Base-by-base conservation (phyloP, 1,140 invertebrate genomes). In the Ridgeia piscesae region DNA sequence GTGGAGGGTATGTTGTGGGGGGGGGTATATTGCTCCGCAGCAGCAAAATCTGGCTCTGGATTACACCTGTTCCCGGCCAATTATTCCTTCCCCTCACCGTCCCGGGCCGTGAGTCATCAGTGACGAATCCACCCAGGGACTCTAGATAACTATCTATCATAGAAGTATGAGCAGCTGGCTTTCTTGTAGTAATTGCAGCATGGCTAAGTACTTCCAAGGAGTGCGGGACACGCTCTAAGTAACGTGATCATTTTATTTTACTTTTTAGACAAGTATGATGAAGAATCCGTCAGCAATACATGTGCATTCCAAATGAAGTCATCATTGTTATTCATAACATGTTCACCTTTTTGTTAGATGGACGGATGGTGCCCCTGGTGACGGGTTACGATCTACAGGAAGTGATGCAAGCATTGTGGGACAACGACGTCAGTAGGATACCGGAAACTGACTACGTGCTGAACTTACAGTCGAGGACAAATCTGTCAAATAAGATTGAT, bases 341-440 rank as follows among this genome's bases (percentile, higher is more conserved):
- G 27, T 42, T 11, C 58, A 77, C 27, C 58, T 21, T 77, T 21
- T 77, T 77, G 14, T 77, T 31, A 77, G 58, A 77, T 77, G 58
- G 17, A 77, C 8, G 1, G 27, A 17, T 31, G 58, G 17, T 21
- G 58, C 58, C 58, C 1, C 17, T 77, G 27, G 58, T 77, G 27
- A 77, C 58, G 58, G 58, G 58, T 31, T 77, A 77, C 58, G 58
- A 77, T 77, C 58, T 77, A 77, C 58, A 77, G 58, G 58, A 77
- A 77, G 58, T 77, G 58, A 77, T 77, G 58, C 58, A 77, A 77
- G 58, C 58, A 77, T 77, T 77, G 58, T 77, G 58, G 58, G 58
- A 77, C 58, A 77, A 77, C 1, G 58, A 77, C 17, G 27, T 77
- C 58, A 77, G 58, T 21, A 77, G 58, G 58, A 77, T 77, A 77